These are phyloP conservation scores for Cyprinodon variegatus DNA, from an alignment of 2,113 vertebrate genomes.

Conservation along the genomic window DNA sequence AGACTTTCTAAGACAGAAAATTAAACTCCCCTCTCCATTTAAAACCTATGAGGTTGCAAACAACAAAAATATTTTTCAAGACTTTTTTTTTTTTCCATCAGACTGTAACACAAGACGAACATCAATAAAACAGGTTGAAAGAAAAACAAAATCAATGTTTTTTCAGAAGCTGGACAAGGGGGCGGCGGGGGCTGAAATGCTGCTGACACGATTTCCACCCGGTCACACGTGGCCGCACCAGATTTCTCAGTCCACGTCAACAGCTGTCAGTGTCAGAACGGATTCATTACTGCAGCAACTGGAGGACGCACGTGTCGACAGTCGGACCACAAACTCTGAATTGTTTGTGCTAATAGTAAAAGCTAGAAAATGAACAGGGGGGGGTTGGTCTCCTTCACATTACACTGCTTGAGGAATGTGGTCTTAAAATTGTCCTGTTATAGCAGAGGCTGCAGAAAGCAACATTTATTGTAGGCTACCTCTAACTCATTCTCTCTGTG, in stretches of 20 bases:
- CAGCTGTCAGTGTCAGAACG: conserved; percentile 30
- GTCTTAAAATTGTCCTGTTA: conserved; percentile 12
- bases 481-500: conserved; percentile 21
- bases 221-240: conserved; percentile 20
- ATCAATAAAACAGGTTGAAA: conserved; percentile 59
- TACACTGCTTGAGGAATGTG: conserved; percentile 39
- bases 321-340: background rate
- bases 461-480: conserved; percentile 14
- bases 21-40: conserved; percentile 35
- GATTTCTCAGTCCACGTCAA: conserved; percentile 36
- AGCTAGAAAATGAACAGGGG: conserved; percentile 22
- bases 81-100: conserved; percentile 32
- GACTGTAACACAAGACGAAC: conserved; percentile 69
- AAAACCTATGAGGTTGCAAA: conserved; percentile 8
- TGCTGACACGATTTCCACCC: conserved; percentile 16
- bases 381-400: conserved; percentile 6
- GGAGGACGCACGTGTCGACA: conserved; percentile 18
- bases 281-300: conserved; percentile 22
- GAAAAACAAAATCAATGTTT: conserved; percentile 52
- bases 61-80: conserved; percentile 41
- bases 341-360: conserved; percentile 1
- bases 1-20: conserved; percentile 27
- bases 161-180: conserved; percentile 28
- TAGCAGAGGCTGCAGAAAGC: conserved; percentile 12
- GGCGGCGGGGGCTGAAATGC: conserved; percentile 28